Evolutionary conservation across 2,113 vertebrate species (phyloP).

Genomic region (Hippocampus comes): DNA sequence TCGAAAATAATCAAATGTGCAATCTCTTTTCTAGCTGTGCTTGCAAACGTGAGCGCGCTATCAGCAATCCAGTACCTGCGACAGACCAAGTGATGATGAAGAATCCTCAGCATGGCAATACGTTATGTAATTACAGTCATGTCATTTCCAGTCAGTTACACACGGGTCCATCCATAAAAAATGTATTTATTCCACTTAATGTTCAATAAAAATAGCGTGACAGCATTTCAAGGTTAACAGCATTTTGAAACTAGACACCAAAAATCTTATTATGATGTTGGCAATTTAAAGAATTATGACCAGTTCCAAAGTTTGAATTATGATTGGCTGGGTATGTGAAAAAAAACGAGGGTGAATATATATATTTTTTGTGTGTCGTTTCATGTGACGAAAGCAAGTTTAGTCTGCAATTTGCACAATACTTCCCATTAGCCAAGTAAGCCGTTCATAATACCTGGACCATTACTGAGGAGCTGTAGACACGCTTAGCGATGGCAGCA

Average conservation of each 20-base stretch:
- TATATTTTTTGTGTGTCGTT: background rate
- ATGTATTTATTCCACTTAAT: background rate
- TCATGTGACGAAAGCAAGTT: background rate
- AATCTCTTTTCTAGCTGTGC: conserved; percentile 76
- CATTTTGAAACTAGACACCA: background rate
- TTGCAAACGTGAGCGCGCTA: conserved; percentile 88
- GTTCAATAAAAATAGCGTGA: background rate
- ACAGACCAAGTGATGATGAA: conserved; percentile 61
- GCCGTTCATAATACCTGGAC: conserved; percentile 20
- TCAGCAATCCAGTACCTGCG: conserved; percentile 94
- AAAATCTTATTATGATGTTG: background rate
- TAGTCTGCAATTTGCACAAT: background rate
- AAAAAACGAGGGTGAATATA: too few species aligned
- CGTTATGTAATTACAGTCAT: background rate
- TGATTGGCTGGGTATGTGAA: background rate
- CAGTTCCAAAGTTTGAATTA: background rate
- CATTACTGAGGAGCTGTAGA: conserved; percentile 14
- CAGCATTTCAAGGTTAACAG: background rate
- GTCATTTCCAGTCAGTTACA: conserved; percentile 40
- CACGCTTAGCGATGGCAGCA: background rate
- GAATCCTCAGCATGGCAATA: conserved; percentile 11
- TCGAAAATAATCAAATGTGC: background rate
- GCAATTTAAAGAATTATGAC: background rate
- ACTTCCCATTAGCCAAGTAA: conserved; percentile 2
- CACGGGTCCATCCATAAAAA: conserved; percentile 49